Percentiles rank a stretch among this genome's conserved stretches.
Evolutionary conservation across 2,888 invertebrate species (phyloP).

Genomic region (Adela reaumurella): DNA sequence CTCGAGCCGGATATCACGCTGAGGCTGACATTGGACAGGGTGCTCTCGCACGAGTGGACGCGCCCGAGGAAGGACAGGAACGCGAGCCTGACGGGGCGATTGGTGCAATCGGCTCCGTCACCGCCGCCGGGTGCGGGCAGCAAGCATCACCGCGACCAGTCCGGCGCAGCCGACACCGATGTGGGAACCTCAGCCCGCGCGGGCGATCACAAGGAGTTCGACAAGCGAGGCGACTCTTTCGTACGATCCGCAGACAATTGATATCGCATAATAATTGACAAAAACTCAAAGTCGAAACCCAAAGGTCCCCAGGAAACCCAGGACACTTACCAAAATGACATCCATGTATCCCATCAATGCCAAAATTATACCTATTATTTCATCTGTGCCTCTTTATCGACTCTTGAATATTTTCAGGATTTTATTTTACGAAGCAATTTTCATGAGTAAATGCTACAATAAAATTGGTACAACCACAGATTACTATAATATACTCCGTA

Average conservation of each 20-base stretch:
- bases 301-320: no score
- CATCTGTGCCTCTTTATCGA: no score
- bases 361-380: no score
- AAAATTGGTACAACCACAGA: no score
- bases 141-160: slow-evolving; percentile 35
- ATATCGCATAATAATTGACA: no score
- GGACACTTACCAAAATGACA: no score
- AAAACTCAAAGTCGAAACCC: no score
- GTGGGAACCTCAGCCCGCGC: slow-evolving; percentile 41
- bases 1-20: slow-evolving; percentile 81
- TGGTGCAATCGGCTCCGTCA: slow-evolving; percentile 59
- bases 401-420: no score
- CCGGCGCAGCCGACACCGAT: slow-evolving; percentile 29
- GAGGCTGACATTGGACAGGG: slow-evolving; percentile 70
- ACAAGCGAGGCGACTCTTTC: slow-evolving; percentile 45
- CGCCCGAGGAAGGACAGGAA: slow-evolving; percentile 60
- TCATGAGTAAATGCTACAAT: no score
- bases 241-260: slow-evolving; percentile 40
- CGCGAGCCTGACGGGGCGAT: slow-evolving; percentile 54
- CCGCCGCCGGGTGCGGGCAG: slow-evolving; percentile 27
- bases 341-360: no score
- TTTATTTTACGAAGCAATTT: no score
- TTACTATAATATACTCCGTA: no score
- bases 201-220: slow-evolving; percentile 34
- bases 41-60: slow-evolving; percentile 75